phyloP scores from a whole-genome alignment of 1,140 invertebrate genomes.

The Drosophila ohnishii region DNA sequence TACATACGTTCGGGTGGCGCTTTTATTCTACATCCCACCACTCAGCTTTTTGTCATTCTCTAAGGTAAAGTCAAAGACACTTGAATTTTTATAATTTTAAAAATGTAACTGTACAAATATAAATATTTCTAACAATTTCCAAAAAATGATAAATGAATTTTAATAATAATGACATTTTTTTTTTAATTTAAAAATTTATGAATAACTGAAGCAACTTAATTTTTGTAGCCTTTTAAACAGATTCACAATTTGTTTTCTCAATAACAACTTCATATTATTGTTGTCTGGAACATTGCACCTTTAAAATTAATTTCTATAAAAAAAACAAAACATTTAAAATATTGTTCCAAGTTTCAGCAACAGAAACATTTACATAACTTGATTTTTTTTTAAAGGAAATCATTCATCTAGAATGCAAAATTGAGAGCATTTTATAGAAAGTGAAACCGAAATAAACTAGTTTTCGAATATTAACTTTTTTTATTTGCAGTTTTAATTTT shows the following conservation, averaged over 20 bases:
- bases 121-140: not conserved
- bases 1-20: not conserved
- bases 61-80: not conserved
- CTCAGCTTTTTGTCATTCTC: slow-evolving; percentile 1
- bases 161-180: too few species aligned
- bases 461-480: not conserved
- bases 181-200: not conserved
- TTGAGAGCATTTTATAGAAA: not conserved
- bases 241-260: not conserved
- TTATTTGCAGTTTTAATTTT: not conserved
- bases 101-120: not conserved
- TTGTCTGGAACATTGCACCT: not conserved
- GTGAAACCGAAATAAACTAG: slow-evolving; percentile 1
- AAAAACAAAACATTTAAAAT: not conserved
- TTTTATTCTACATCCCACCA: not conserved
- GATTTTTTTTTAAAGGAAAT: too few species aligned
- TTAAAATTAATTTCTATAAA: not conserved
- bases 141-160: not conserved
- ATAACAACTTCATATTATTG: not conserved
- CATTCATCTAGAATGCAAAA: not conserved
- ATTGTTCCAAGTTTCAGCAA: not conserved
- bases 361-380: not conserved
- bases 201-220: not conserved
- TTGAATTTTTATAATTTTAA: too few species aligned
- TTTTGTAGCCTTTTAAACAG: not conserved